Percentiles rank a stretch among this genome's conserved stretches.
phyloP scores from a whole-genome alignment of 2,797 vertebrate species.

The Gephyroberyx darwinii region DNA sequence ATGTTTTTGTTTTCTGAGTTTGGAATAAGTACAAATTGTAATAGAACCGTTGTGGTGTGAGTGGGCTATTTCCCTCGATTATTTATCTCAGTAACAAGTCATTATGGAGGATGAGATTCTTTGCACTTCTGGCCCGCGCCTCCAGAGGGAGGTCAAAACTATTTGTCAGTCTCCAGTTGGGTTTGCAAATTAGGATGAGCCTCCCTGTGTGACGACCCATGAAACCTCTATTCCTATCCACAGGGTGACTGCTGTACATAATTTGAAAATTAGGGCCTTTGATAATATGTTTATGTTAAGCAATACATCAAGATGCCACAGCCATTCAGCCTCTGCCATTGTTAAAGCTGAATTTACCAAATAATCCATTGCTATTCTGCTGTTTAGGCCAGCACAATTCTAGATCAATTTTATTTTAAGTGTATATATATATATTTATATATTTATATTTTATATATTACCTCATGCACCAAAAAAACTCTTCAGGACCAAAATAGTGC shows the following conservation, averaged over 20 bases:
- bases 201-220: slow-evolving; percentile 80
- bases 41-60: slow-evolving; percentile 60
- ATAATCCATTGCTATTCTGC: slow-evolving; percentile 28
- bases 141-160: slow-evolving; percentile 87
- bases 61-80: slow-evolving; percentile 69
- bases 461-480: neutral
- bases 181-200: slow-evolving; percentile 86
- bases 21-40: slow-evolving; percentile 44
- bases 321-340: slow-evolving; percentile 23
- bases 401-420: slow-evolving; percentile 2
- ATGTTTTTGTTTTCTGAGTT: slow-evolving; percentile 29
- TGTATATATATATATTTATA: neutral
- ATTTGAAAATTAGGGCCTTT: slow-evolving; percentile 76
- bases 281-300: slow-evolving; percentile 72
- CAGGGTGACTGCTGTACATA: slow-evolving; percentile 74
- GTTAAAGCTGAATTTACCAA: neutral
- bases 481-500: neutral
- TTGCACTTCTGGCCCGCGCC: slow-evolving; percentile 79
- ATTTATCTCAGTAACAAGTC: slow-evolving; percentile 78
- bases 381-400: slow-evolving; percentile 17
- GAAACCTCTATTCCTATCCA: slow-evolving; percentile 74
- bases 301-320: slow-evolving; percentile 64
- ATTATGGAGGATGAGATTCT: slow-evolving; percentile 74
- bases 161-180: slow-evolving; percentile 87
- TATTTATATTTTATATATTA: too few species aligned